Conservation (phyloP, 2,888 invertebrate species). For the Cactoblastis cactorum region DNA sequence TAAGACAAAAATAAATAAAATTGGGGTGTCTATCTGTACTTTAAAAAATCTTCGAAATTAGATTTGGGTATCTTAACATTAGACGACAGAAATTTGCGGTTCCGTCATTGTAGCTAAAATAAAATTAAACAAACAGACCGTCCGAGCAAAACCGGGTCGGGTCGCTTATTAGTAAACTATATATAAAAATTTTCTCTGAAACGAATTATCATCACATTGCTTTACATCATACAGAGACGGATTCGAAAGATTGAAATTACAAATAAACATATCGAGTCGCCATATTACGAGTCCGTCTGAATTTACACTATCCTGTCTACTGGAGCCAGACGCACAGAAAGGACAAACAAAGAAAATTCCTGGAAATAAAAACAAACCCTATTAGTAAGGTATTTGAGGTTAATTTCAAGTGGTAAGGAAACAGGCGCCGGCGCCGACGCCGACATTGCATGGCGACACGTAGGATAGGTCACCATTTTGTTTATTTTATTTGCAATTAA, state of each 20-base stretch:
- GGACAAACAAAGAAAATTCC: slow-evolving; percentile 16
- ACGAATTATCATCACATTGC: not conserved
- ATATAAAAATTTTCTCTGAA: no score
- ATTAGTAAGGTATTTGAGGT: slow-evolving; percentile 8
- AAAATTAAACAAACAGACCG: no score
- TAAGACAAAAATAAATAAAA: no score
- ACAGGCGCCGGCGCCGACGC: not conserved
- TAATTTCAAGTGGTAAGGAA: not conserved
- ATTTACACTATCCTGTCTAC: slow-evolving; percentile 11
- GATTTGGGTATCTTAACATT: no score
- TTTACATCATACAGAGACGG: not conserved
- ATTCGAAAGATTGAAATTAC: slow-evolving; percentile 4
- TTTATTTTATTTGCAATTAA: slow-evolving; percentile 9
- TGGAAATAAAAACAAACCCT: slow-evolving; percentile 7
- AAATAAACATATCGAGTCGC: slow-evolving; percentile 5
- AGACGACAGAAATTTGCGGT: no score
- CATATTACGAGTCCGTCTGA: slow-evolving; percentile 10
- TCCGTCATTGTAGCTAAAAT: no score
- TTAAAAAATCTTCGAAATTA: no score
- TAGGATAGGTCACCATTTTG: slow-evolving; percentile 8
- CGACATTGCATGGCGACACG: slow-evolving; percentile 1
- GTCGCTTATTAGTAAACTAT: no score
- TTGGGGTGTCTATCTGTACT: no score
- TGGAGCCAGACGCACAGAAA: slow-evolving; percentile 22
- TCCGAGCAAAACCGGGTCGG: no score